Evolutionary conservation across 2,888 invertebrate species (phyloP).

Genomic region (Tetanocera ferruginea): DNA sequence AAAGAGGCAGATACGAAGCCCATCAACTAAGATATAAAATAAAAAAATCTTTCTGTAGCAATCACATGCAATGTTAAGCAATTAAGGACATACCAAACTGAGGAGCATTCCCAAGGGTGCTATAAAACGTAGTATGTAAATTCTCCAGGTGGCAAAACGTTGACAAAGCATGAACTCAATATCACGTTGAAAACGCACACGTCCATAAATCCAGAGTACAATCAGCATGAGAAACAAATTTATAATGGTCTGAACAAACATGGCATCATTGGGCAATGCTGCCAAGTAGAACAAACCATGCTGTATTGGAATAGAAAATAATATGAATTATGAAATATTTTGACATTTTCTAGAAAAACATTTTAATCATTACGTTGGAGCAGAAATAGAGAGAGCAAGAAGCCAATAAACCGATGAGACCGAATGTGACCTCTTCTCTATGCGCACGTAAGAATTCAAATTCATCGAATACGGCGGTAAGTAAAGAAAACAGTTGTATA

Average conservation of each 20-base stretch:
- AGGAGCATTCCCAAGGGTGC: constrained; percentile 57
- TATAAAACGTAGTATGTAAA: constrained; percentile 60
- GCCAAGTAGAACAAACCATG: constrained; percentile 51
- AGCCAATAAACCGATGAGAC: constrained; percentile 49
- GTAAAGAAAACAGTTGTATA: constrained; percentile 58
- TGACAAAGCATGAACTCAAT: constrained; percentile 82
- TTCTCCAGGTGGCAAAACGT: constrained; percentile 71
- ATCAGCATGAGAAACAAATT: constrained; percentile 80
- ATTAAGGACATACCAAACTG: constrained; percentile 51
- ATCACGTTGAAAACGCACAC: constrained; percentile 75
- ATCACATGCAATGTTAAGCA: too few species aligned
- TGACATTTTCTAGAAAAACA: too few species aligned
- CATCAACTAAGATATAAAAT: constrained; percentile 47
- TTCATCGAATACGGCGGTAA: constrained; percentile 64
- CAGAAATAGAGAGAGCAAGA: constrained; percentile 57
- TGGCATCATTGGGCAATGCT: constrained; percentile 46
- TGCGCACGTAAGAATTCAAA: constrained; percentile 56
- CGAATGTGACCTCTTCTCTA: constrained; percentile 53
- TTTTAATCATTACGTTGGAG: constrained; percentile 58
- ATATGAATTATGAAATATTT: neutral
- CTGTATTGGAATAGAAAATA: constrained; percentile 44
- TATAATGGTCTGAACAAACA: constrained; percentile 53
- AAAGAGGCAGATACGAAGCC: neutral
- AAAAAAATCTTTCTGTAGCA: neutral
- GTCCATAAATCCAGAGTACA: constrained; percentile 86